Evolutionary conservation across 2,888 invertebrate species (phyloP).

Genomic region (Arrhopalites spinosus): DNA sequence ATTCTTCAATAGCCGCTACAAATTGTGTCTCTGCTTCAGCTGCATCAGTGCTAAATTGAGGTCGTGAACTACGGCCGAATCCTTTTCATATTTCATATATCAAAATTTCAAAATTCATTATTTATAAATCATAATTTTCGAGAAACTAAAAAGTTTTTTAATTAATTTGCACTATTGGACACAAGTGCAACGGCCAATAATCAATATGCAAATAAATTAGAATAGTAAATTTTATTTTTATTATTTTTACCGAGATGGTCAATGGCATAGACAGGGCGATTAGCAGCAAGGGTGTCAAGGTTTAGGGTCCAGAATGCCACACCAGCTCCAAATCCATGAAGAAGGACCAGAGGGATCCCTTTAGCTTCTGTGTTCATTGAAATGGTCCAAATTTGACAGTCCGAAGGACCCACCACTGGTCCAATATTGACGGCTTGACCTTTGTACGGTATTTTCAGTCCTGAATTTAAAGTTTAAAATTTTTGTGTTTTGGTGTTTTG

Average conservation of each 20-base stretch:
- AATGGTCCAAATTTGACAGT: constrained; percentile 73
- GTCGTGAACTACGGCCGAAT: constrained; percentile 65
- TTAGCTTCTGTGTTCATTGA: constrained; percentile 68
- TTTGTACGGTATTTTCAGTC: background rate
- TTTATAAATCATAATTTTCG: too few relatives aligned
- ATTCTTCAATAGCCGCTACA: constrained; percentile 65
- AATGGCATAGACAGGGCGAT: constrained; percentile 87
- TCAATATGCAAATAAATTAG: background rate
- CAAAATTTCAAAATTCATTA: too few relatives aligned
- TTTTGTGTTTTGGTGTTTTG: background rate
- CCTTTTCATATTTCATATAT: constrained; percentile 55
- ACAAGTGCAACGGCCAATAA: background rate
- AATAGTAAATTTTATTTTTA: too few relatives aligned
- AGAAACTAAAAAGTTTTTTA: too few relatives aligned
- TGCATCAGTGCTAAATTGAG: constrained; percentile 62
- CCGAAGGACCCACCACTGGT: constrained; percentile 63
- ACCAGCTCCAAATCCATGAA: constrained; percentile 63
- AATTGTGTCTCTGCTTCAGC: constrained; percentile 62
- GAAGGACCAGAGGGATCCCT: constrained; percentile 77
- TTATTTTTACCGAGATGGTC: constrained; percentile 80
- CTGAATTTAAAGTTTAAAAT: background rate
- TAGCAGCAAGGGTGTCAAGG: constrained; percentile 77
- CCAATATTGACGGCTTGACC: constrained; percentile 62
- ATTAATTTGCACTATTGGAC: too few relatives aligned
- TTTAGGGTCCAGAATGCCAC: constrained; percentile 93